phyloP scores from a whole-genome alignment of 1,140 invertebrate genomes.

The Branchinecta lindahli region DNA sequence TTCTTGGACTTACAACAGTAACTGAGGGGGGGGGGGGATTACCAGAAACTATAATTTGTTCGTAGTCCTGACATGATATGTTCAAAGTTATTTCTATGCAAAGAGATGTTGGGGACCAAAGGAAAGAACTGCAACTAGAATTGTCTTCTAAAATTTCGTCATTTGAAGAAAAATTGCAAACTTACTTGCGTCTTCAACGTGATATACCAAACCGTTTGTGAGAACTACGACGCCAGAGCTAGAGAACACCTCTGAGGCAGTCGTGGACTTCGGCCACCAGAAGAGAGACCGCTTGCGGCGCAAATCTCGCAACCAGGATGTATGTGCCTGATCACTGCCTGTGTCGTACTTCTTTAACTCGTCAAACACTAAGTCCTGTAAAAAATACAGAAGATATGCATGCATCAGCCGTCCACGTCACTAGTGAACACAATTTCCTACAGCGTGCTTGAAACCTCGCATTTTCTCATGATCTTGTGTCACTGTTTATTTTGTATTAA shows the following conservation, averaged over 20 bases:
- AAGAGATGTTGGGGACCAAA: no score
- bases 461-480: no score
- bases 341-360: slow-evolving; percentile 50
- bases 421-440: slow-evolving; percentile 15
- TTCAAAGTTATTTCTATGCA: no score
- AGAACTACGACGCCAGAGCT: slow-evolving; percentile 58
- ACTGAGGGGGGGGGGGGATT: no score
- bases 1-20: no score
- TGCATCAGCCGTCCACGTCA: slow-evolving; percentile 13
- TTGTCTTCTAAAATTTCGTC: not conserved
- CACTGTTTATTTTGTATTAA: no score
- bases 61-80: no score
- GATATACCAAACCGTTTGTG: slow-evolving; percentile 45
- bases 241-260: slow-evolving; percentile 47
- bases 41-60: no score
- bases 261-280: slow-evolving; percentile 47
- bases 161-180: not conserved
- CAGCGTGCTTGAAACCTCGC: no score
- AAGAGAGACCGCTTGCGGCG: slow-evolving; percentile 32
- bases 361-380: slow-evolving; percentile 39
- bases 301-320: slow-evolving; percentile 21
- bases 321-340: slow-evolving; percentile 31
- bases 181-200: not conserved
- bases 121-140: no score
- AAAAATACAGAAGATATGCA: slow-evolving; percentile 19